phyloP scores from a whole-genome alignment of 2,797 vertebrate species.

The Limosa lapponica region DNA sequence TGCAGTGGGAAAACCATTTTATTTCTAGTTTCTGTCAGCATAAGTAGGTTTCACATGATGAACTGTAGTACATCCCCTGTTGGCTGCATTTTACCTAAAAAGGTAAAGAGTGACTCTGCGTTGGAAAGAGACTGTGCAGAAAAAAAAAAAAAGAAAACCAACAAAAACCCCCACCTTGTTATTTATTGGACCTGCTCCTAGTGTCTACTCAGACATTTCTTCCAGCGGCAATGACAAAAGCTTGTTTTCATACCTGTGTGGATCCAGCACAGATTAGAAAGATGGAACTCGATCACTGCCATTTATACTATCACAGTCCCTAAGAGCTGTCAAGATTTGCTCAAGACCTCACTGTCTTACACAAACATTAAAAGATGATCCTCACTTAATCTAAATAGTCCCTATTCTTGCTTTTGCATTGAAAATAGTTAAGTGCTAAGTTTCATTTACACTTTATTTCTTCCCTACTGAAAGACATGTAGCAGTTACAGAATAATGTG shows the following conservation, averaged over 20 bases:
- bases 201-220: not conserved
- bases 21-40: constrained; percentile 69
- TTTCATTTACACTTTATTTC: not conserved
- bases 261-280: not conserved
- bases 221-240: not conserved
- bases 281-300: not conserved
- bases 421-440: not conserved
- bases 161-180: not conserved
- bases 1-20: constrained; percentile 67
- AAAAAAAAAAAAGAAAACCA: not conserved
- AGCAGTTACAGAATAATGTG: not conserved
- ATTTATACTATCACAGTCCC: not conserved
- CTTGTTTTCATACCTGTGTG: not conserved
- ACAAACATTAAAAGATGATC: not conserved
- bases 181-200: not conserved
- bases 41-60: constrained; percentile 67
- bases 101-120: constrained; percentile 60
- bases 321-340: not conserved
- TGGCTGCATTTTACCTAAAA: constrained; percentile 72
- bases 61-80: constrained; percentile 50
- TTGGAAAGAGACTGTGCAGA: constrained; percentile 7
- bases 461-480: not conserved
- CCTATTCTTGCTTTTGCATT: not conserved
- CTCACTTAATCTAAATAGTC: not conserved
- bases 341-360: not conserved